A percentile compares a stretch with the other conserved stretches of the same genome.
These are phyloP conservation scores for Cyprinodon variegatus DNA, from an alignment of 2,113 vertebrate genomes.

Conservation along the genomic window DNA sequence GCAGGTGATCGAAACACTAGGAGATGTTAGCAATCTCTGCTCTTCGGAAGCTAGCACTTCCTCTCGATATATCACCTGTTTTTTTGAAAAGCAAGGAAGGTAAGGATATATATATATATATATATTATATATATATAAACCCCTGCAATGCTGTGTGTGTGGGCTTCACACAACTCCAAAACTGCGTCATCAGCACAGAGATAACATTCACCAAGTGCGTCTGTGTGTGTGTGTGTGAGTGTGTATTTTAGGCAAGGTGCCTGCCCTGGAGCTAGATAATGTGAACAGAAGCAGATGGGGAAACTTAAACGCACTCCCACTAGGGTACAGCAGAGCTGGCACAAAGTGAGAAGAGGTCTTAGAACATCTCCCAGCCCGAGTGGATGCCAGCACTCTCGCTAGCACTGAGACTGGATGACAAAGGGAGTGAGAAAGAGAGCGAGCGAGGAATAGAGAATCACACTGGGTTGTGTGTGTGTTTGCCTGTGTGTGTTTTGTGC, in stretches of 20 bases:
- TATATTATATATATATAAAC: conserved; percentile 19
- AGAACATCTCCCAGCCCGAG: conserved; percentile 76
- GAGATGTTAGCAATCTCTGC: conserved; percentile 76
- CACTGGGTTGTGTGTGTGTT: conserved; percentile 33
- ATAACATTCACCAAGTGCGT: conserved; percentile 60
- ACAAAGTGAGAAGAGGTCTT: conserved; percentile 77
- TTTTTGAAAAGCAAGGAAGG: conserved; percentile 69
- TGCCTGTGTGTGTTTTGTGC: conserved; percentile 64
- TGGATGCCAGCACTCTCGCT: conserved; percentile 72
- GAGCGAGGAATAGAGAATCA: conserved; percentile 44
- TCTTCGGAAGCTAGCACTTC: conserved; percentile 70
- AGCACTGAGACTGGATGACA: conserved; percentile 73
- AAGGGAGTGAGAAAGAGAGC: conserved; percentile 58
- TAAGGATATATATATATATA: conserved; percentile 65
- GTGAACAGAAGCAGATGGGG: conserved; percentile 79
- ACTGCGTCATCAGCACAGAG: conserved; percentile 80
- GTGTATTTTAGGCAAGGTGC: conserved; percentile 78
- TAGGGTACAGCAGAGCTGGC: conserved; percentile 77
- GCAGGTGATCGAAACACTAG: conserved; percentile 73
- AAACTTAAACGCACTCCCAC: conserved; percentile 78
- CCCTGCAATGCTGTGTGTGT: conserved; percentile 69
- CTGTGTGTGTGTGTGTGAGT: conserved; percentile 52
- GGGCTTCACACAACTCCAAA: conserved; percentile 76
- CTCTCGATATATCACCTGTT: conserved; percentile 73
- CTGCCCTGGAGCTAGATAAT: conserved; percentile 80